Percentiles rank a stretch among this genome's conserved stretches.
Conservation (phyloP, 2,797 vertebrate species). For the Pogoniulus pusillus region DNA sequence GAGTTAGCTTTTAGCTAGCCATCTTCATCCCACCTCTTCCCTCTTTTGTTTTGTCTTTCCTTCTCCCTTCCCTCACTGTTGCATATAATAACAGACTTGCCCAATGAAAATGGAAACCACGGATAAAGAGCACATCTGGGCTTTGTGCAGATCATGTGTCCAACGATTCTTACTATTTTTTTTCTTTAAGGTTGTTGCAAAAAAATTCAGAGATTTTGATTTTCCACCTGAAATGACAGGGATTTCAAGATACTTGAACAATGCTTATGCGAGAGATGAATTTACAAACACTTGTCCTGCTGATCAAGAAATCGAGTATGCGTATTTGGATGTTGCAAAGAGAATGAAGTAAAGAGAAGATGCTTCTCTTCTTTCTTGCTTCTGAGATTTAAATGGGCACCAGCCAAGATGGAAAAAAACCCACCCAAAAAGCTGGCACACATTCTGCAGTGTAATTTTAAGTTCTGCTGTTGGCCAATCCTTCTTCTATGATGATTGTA, state of each 20-base stretch:
- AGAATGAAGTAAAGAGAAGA: slow-evolving; percentile 77
- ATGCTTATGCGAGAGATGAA: slow-evolving; percentile 88
- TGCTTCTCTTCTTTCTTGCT: neutral
- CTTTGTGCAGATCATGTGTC: neutral
- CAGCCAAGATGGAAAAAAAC: neutral
- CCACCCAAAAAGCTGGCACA: neutral
- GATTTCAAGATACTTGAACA: slow-evolving; percentile 88
- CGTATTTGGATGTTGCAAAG: slow-evolving; percentile 80
- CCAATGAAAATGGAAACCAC: neutral
- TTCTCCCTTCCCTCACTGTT: neutral
- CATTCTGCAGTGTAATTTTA: neutral
- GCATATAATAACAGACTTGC: neutral
- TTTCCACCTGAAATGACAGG: slow-evolving; percentile 91
- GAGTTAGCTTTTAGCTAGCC: neutral
- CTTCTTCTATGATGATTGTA: slow-evolving; percentile 12
- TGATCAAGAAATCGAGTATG: slow-evolving; percentile 85
- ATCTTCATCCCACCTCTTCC: neutral
- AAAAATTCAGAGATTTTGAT: slow-evolving; percentile 90
- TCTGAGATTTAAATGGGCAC: neutral
- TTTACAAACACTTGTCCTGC: slow-evolving; percentile 93
- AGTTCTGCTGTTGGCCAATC: slow-evolving; percentile 28
- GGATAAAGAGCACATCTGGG: neutral
- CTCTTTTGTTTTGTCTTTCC: neutral
- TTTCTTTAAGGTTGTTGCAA: slow-evolving; percentile 86
- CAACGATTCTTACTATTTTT: neutral